phyloP scores from a whole-genome alignment of 2,113 vertebrate species.

The Chamaetylas fuelleborni region DNA sequence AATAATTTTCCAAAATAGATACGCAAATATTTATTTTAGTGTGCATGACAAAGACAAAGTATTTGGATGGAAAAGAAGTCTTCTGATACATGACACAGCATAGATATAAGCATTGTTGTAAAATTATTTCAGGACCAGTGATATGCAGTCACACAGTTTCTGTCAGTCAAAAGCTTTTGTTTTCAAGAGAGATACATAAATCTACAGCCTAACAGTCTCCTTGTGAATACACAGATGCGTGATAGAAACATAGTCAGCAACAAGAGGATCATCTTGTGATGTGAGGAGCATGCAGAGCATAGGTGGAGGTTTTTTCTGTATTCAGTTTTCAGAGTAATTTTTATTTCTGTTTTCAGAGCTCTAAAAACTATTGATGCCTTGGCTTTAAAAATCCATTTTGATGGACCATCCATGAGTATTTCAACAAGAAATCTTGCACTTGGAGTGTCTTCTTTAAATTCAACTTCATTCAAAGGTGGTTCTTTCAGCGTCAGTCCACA shows the following conservation, averaged over 20 bases:
- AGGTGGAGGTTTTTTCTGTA: background rate
- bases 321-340: background rate
- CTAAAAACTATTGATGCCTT: constrained; percentile 89
- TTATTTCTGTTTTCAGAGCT: constrained; percentile 77
- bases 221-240: background rate
- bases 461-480: constrained; percentile 76
- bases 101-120: background rate
- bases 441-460: constrained; percentile 82
- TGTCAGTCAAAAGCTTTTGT: background rate
- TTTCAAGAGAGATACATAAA: background rate
- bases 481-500: constrained; percentile 86
- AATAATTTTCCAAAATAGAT: background rate
- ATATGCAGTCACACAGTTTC: background rate
- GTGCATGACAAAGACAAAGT: background rate
- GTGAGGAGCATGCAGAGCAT: background rate
- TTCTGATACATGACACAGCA: background rate
- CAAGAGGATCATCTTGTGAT: background rate
- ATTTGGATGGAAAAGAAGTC: background rate
- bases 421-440: constrained; percentile 85
- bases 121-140: background rate
- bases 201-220: background rate
- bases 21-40: background rate
- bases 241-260: background rate
- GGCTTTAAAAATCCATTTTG: constrained; percentile 86
- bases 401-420: constrained; percentile 83